These are phyloP conservation scores for Cryptus armator DNA, from an alignment of 2,888 invertebrate species.

Conservation along the genomic window DNA sequence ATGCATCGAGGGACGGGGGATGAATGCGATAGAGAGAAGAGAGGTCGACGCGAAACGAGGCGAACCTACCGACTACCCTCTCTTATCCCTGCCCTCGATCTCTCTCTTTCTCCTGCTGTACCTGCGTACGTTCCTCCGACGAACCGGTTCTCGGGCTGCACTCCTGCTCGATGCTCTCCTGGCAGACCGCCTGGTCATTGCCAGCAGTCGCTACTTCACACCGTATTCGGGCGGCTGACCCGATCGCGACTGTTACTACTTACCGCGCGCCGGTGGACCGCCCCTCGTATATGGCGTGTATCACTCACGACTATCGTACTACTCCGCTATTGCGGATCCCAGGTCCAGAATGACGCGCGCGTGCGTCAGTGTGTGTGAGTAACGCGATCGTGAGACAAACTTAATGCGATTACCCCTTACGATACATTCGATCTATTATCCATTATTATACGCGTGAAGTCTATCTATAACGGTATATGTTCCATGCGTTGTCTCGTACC, in stretches of 20 bases:
- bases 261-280: neutral
- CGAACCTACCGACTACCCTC: neutral
- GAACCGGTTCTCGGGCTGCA: conserved; percentile 50
- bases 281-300: conserved; percentile 26
- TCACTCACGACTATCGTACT: conserved; percentile 22
- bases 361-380: conserved; percentile 4
- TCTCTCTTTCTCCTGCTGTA: conserved; percentile 34
- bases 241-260: conserved; percentile 65
- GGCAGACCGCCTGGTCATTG: conserved; percentile 58
- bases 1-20: neutral
- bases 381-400: neutral
- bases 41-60: neutral
- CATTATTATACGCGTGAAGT: too few species aligned
- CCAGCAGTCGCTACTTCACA: conserved; percentile 63
- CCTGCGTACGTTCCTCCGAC: conserved; percentile 60
- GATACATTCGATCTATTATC: neutral
- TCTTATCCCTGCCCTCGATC: too few species aligned
- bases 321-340: conserved; percentile 13
- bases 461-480: too few species aligned
- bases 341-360: conserved; percentile 6
- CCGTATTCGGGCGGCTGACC: conserved; percentile 64
- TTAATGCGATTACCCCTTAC: neutral
- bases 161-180: conserved; percentile 58
- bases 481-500: too few species aligned
- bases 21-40: neutral